Evolutionary conservation across 2,113 vertebrate genomes (phyloP), one percentile per base, ranked within the genome.

Genomic region (Mastomys coucha): DNA sequence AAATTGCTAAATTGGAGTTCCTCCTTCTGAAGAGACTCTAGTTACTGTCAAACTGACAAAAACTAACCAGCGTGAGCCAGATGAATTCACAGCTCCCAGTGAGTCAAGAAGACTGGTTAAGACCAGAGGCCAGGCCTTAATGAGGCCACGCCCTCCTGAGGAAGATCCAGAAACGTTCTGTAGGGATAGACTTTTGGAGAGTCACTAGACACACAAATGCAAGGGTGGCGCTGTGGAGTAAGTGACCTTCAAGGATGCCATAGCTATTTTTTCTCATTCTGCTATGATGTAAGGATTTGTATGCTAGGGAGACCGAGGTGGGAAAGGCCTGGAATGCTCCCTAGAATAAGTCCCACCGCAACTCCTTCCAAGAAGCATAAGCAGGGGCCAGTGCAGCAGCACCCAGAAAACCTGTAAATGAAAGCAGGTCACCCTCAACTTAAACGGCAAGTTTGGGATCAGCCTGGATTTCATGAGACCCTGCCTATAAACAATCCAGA

Each of bases 21-120:
- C 13, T 60, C 24, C 81, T 28, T 84, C 24, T 13, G 26, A 85
- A 31, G 8, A 31, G n/a, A 85, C 58, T 82, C 11, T 73, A 73
- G 72, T 39, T 73, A 11, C 73, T 75, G 22, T 75, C 39, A 75
- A 75, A 39, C 22, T 69, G 10, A 58, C 56, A 63, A 28, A 63
- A 63, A 31, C n/a, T 17, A 84, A 42, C 24, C 58, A 84, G 7
- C n/a, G 10, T 63, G 7, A 26, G 14, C 58, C 24, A 63, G 56
- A 63, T 5, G 16, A 72, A 31, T 65, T 70, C 80, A 75, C n/a
- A 26, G 76, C 8, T 76, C 80, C 11, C 2, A 22, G 5, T 17
- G 31, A 69, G 51, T 76, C 76, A 45, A 0, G 0, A 10, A 22
- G 36, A 51, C 6, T 22, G 2, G 5, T 53, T 8, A 78, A 0